phyloP scores from a whole-genome alignment of 2,113 vertebrate genomes.

The Athene cunicularia region DNA sequence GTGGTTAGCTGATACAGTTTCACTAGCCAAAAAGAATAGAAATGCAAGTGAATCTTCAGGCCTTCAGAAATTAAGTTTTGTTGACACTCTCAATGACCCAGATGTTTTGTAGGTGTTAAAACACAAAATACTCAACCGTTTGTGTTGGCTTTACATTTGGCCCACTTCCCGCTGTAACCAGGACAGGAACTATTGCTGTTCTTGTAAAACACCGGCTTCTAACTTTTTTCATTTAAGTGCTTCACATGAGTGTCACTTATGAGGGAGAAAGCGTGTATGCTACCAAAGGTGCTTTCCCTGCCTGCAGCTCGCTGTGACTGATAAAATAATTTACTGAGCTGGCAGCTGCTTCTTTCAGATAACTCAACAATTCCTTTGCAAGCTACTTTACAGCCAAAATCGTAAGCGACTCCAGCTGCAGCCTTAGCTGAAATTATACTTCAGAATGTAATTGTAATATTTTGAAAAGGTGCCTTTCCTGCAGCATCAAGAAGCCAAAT shows the following conservation, averaged over 20 bases:
- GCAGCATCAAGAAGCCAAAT: constrained; percentile 16
- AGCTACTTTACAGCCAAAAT: not conserved
- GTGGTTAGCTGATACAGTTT: not conserved
- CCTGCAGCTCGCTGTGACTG: constrained; percentile 44
- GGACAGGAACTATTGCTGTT: not conserved
- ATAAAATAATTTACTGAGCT: constrained; percentile 57
- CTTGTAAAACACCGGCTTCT: not conserved
- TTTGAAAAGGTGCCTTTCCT: constrained; percentile 57
- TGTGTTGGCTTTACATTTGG: not conserved
- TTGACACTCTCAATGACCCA: not conserved
- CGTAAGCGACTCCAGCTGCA: constrained; percentile 12
- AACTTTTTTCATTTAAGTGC: not conserved
- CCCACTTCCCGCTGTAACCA: not conserved
- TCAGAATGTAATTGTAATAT: constrained; percentile 15
- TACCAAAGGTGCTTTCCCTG: constrained; percentile 11
- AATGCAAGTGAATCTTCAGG: not conserved
- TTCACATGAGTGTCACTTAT: not conserved
- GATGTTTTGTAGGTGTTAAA: not conserved
- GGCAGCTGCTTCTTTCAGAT: constrained; percentile 57
- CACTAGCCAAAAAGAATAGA: not conserved
- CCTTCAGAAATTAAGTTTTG: not conserved
- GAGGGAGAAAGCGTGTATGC: not conserved
- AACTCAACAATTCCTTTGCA: constrained; percentile 34
- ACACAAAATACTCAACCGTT: not conserved
- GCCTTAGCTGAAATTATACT: constrained; percentile 27